A percentile compares a stretch with the other conserved stretches of the same genome.
Conservation (phyloP, 2,888 invertebrate genomes). For the Allygus modestus region DNA sequence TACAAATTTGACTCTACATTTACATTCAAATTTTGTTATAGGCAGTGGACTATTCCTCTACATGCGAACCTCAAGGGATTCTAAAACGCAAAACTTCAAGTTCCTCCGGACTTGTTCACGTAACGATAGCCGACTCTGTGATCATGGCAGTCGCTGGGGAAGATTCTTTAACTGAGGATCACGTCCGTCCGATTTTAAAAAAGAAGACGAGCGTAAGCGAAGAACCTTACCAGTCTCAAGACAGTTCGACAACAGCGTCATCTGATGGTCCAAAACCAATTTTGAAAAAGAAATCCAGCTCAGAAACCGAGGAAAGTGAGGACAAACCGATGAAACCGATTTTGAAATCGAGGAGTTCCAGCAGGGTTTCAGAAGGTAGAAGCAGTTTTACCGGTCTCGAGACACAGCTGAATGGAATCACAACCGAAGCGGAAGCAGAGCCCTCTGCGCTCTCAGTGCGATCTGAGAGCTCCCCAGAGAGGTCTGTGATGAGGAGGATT, state of each 20-base stretch:
- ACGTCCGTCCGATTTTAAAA: slow-evolving; percentile 88
- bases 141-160: slow-evolving; percentile 75
- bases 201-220: slow-evolving; percentile 88
- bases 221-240: slow-evolving; percentile 74
- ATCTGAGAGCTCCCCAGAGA: slow-evolving; percentile 48
- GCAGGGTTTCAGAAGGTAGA: slow-evolving; percentile 55
- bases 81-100: slow-evolving; percentile 83
- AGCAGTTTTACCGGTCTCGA: slow-evolving; percentile 56
- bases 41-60: slow-evolving; percentile 38
- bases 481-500: slow-evolving; percentile 10
- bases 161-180: slow-evolving; percentile 72
- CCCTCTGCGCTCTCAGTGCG: slow-evolving; percentile 35
- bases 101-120: slow-evolving; percentile 76
- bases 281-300: slow-evolving; percentile 88
- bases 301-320: slow-evolving; percentile 75
- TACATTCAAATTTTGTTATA: not conserved
- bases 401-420: slow-evolving; percentile 15
- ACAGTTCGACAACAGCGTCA: slow-evolving; percentile 5
- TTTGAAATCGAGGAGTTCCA: slow-evolving; percentile 84
- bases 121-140: slow-evolving; percentile 83
- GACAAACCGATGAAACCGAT: slow-evolving; percentile 88
- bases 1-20: too few species aligned
- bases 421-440: not conserved
- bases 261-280: slow-evolving; percentile 80
- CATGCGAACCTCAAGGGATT: slow-evolving; percentile 84